phyloP scores from a whole-genome alignment of 2,888 invertebrate genomes.

The Dinocampus coccinellae region DNA sequence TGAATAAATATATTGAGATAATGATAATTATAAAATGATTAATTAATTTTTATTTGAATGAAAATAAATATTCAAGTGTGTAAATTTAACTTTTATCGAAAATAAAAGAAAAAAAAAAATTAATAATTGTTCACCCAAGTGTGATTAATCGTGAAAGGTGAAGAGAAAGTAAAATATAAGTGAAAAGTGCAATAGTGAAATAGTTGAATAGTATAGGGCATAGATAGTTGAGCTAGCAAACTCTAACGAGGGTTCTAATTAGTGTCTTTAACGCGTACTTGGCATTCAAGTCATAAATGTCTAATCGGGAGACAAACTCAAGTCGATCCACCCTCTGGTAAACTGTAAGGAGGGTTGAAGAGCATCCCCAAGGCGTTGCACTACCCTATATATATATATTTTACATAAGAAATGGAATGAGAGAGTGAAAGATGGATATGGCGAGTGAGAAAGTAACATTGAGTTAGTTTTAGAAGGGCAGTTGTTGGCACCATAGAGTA shows the following conservation, averaged over 20 bases:
- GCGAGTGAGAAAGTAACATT: constrained; percentile 19
- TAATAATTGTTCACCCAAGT: neutral
- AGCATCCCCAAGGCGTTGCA: neutral
- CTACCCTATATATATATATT: neutral
- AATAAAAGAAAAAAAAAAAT: neutral
- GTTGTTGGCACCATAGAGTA: constrained; percentile 8
- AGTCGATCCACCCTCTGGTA: constrained; percentile 29
- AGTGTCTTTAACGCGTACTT: constrained; percentile 54
- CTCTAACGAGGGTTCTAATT: constrained; percentile 51
- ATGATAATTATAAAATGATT: no score
- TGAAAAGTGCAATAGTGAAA: neutral
- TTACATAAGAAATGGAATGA: neutral
- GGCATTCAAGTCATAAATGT: constrained; percentile 54
- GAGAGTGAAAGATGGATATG: constrained; percentile 4
- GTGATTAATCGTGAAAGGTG: neutral
- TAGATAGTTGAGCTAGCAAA: constrained; percentile 27
- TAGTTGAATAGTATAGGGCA: no score
- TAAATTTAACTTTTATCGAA: no score
- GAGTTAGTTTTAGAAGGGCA: constrained; percentile 24
- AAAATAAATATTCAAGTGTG: no score
- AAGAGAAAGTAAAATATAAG: constrained; percentile 11
- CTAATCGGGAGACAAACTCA: constrained; percentile 53
- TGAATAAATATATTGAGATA: no score
- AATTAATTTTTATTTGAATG: no score
- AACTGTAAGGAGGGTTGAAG: neutral